Evolutionary conservation across 1,140 invertebrate species (phyloP).

Genomic region (Bathynomus jamesi): DNA sequence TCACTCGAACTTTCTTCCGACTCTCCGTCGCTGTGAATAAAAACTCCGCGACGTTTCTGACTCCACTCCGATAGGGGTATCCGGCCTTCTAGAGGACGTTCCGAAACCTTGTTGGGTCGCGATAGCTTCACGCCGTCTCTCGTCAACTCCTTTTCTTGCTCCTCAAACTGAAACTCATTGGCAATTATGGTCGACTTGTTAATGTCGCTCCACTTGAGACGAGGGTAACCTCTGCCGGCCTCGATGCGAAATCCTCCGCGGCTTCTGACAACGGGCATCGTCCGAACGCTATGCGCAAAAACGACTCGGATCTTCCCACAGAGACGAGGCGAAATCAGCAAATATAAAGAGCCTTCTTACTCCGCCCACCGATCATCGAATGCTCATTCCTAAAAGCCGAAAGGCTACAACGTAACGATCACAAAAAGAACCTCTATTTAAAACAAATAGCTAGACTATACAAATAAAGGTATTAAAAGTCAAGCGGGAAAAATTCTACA

Average conservation of each 20-base stretch:
- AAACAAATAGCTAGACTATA: no score
- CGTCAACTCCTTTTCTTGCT: neutral
- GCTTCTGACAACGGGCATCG: neutral
- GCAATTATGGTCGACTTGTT: neutral
- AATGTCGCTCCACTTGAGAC: neutral
- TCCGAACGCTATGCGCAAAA: neutral
- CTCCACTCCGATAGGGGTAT: neutral
- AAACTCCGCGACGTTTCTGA: neutral
- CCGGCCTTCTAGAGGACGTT: neutral
- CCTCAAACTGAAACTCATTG: neutral
- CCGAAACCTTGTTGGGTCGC: neutral
- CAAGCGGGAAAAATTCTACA: no score
- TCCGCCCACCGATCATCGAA: no score
- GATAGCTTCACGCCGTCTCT: neutral
- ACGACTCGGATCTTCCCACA: no score
- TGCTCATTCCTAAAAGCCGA: no score
- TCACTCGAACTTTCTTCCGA: neutral
- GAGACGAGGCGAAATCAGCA: no score
- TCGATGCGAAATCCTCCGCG: neutral
- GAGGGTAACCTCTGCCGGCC: neutral
- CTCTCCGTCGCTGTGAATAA: neutral
- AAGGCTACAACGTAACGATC: no score
- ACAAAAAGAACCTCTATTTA: no score
- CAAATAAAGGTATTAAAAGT: no score
- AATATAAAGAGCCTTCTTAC: no score